These are phyloP conservation scores for Delia radicum DNA, from an alignment of 1,140 invertebrate genomes.

Conservation along the genomic window DNA sequence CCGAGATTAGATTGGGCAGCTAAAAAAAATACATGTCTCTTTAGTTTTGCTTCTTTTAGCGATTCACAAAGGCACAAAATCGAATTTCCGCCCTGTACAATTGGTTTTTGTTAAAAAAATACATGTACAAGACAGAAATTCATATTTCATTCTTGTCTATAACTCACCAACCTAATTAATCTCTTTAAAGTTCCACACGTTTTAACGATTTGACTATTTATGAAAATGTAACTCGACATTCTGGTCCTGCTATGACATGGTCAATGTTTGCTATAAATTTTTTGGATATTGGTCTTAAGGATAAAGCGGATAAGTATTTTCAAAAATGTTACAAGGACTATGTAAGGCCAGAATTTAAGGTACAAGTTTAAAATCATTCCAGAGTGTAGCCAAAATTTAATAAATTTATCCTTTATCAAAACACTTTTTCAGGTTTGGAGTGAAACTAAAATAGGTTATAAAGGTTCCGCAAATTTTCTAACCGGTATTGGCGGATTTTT, in stretches of 20 bases:
- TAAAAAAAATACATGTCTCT: too few relatives aligned
- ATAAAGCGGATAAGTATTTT: slow-evolving; percentile 56
- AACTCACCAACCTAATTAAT: too few relatives aligned
- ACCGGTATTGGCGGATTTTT: slow-evolving; percentile 63
- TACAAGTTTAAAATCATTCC: slow-evolving; percentile 28
- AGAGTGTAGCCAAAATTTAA: slow-evolving; percentile 60
- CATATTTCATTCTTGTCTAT: too few relatives aligned
- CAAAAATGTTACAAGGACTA: slow-evolving; percentile 59
- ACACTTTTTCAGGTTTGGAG: slow-evolving; percentile 57
- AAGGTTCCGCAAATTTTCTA: slow-evolving; percentile 61
- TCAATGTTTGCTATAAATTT: slow-evolving; percentile 61
- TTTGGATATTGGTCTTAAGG: slow-evolving; percentile 49
- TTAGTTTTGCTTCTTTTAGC: too few relatives aligned
- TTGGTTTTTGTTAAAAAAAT: too few relatives aligned
- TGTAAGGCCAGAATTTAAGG: slow-evolving; percentile 60
- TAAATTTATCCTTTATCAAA: slow-evolving; percentile 36
- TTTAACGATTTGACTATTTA: slow-evolving; percentile 60
- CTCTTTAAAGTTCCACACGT: slow-evolving; percentile 42
- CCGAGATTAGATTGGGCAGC: too few relatives aligned
- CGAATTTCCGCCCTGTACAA: too few relatives aligned
- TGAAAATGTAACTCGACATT: slow-evolving; percentile 57
- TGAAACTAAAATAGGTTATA: slow-evolving; percentile 57
- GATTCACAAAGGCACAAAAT: too few relatives aligned
- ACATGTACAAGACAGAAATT: too few relatives aligned
- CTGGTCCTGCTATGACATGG: slow-evolving; percentile 63